A percentile compares a stretch with the other conserved stretches of the same genome.
Evolutionary conservation across 2,113 vertebrate species (phyloP).

Genomic region (Meleagris gallopavo): DNA sequence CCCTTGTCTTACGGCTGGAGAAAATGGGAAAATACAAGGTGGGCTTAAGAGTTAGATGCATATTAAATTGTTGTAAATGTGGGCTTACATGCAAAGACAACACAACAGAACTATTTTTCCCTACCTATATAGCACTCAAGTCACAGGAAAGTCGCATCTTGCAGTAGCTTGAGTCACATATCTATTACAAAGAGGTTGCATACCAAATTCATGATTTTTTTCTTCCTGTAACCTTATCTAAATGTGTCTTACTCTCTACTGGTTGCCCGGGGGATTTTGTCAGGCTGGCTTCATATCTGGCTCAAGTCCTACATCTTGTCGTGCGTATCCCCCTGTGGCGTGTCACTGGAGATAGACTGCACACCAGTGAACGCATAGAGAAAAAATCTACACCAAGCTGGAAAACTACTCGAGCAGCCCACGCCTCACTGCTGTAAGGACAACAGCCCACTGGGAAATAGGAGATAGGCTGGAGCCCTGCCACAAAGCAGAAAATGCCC

Average conservation of each 20-base stretch:
- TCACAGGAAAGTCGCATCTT: not conserved
- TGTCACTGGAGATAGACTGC: not conserved
- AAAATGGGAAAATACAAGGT: conserved; percentile 24
- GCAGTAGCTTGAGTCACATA: not conserved
- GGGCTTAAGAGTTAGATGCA: not conserved
- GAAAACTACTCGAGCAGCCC: not conserved
- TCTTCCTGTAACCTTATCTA: conserved; percentile 23
- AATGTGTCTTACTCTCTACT: not conserved
- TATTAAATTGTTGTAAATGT: not conserved
- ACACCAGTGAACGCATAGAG: not conserved
- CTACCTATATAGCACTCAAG: not conserved
- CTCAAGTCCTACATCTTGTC: not conserved
- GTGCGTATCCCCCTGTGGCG: not conserved
- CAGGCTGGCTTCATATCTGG: conserved; percentile 12
- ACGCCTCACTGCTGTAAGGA: not conserved
- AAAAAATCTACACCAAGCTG: not conserved
- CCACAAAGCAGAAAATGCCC: not conserved
- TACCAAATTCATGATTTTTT: conserved; percentile 4
- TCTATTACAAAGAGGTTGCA: not conserved
- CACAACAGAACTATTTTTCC: not conserved
- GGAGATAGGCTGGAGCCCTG: fast-evolving
- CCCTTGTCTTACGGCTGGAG: not conserved
- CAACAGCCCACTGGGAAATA: not conserved
- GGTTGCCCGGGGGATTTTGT: conserved; percentile 31
- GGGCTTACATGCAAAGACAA: not conserved